Base-by-base conservation (phyloP, 2,888 invertebrate species). In the Athetis lepigone region DNA sequence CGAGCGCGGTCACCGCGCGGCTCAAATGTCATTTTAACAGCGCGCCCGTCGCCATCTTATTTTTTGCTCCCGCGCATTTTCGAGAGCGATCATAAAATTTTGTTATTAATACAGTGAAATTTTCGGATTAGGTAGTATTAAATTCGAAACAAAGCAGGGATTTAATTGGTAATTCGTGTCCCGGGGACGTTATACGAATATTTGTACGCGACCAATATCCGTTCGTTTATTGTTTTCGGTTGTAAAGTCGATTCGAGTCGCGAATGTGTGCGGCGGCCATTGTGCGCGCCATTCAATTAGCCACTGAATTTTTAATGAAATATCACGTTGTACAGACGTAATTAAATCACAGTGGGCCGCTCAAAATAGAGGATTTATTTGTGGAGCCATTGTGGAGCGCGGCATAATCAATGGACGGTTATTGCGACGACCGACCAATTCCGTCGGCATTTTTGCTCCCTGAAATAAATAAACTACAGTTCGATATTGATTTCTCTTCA, bases 31-130 rank as follows among this genome's bases (percentile, higher is more conserved):
- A 90, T 83, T 90, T 90, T 91, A 90, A 90, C 88, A 88, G 86
- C 88, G 80, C 81, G 77, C 82, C 84, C 81, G 70, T 62, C 81
- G 81, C 84, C 81, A 82, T 75, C 76, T 83, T 83, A 85, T 88
- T 92, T 91, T 92, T 92, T 88, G 88, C 89, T 85, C 87, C 89
- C 90, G 90, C 87, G 85, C 87, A 90, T 90, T 84, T 87, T 85
- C 80, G 80, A 81, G 82, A 78, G 78, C 83, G 81, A 77, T 92
- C 92, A 88, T 94, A 94, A 94, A 94, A 88, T 86, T 75, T 90
- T 91, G 91, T 92, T 92, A 92, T 92, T 92, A 92, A 92, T 93
- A 90, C 93, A 93, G 91, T 93, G 90, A 93, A 94, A 92, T 93
- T 72, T 93, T 94, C 90, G 87, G 92, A 92, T 93, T 93, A 92